Conservation (phyloP, 2,888 invertebrate species). For the Athrips mouffetella region DNA sequence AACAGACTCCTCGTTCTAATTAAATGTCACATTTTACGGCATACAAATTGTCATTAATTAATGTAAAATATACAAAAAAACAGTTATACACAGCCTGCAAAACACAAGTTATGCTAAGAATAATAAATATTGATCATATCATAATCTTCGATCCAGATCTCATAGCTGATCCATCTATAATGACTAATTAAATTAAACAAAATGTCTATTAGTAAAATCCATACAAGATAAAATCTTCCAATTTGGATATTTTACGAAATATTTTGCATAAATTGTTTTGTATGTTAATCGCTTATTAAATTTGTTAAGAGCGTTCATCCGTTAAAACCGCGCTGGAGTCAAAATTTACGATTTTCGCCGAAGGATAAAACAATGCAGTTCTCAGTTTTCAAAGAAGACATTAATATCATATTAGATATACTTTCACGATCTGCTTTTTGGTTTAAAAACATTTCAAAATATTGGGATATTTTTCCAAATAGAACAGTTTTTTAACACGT, state of each 20-base stretch:
- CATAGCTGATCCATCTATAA: conserved; percentile 2
- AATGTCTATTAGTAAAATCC: not conserved
- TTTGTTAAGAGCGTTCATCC: not conserved
- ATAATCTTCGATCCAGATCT: conserved; percentile 4
- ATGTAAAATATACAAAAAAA: conserved; percentile 5
- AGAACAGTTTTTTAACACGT: no score
- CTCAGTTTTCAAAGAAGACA: no score
- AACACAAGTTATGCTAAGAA: conserved; percentile 8
- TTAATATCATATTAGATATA: no score
- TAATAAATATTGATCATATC: conserved; percentile 2
- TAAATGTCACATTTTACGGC: no score
- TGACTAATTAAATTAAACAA: conserved; percentile 5
- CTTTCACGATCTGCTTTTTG: no score
- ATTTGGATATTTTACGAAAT: not conserved
- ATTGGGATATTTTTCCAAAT: no score
- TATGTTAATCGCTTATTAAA: not conserved
- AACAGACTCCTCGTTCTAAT: no score
- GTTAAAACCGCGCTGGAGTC: no score
- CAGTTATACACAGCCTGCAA: conserved; percentile 12
- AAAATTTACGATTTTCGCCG: no score
- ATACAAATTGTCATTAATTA: not conserved
- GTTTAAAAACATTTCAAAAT: no score
- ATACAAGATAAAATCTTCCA: not conserved
- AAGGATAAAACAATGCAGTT: no score
- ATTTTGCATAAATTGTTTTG: not conserved